Evolutionary conservation across 2,113 vertebrate genomes (phyloP).

Genomic region (Anthoscopus minutus): DNA sequence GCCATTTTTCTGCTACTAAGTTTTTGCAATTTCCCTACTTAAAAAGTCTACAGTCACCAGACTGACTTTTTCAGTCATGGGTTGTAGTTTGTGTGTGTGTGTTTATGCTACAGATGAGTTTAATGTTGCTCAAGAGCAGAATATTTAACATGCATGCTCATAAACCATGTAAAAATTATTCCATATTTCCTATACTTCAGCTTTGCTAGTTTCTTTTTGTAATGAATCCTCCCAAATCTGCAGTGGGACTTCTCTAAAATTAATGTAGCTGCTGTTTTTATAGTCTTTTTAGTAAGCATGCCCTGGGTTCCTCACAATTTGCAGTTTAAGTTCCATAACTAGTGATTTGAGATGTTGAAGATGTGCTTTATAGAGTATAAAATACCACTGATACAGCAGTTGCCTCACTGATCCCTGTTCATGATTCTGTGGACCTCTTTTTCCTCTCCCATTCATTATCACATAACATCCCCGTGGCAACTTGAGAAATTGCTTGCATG

Average conservation of each 20-base stretch:
- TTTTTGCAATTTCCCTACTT: neutral
- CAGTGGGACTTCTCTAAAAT: neutral
- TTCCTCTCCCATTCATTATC: neutral
- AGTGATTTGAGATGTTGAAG: neutral
- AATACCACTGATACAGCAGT: neutral
- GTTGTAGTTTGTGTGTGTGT: neutral
- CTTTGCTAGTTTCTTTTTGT: neutral
- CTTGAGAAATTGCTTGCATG: constrained; percentile 34
- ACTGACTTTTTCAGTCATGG: neutral
- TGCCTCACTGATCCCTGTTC: neutral
- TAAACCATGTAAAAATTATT: neutral
- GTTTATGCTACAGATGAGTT: neutral
- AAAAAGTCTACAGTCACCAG: neutral
- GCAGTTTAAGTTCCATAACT: neutral
- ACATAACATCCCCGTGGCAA: neutral
- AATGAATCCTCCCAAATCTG: neutral
- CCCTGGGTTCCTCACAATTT: neutral
- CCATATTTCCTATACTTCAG: neutral
- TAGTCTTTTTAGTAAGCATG: neutral
- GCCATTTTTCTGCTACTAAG: neutral
- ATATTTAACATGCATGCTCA: neutral
- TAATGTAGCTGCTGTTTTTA: neutral
- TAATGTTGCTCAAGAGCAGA: neutral
- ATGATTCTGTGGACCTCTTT: neutral
- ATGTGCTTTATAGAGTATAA: neutral